Base-by-base conservation (phyloP, 92 coral and sea anemone species). In the Hydrozoanthus gracilis region DNA sequence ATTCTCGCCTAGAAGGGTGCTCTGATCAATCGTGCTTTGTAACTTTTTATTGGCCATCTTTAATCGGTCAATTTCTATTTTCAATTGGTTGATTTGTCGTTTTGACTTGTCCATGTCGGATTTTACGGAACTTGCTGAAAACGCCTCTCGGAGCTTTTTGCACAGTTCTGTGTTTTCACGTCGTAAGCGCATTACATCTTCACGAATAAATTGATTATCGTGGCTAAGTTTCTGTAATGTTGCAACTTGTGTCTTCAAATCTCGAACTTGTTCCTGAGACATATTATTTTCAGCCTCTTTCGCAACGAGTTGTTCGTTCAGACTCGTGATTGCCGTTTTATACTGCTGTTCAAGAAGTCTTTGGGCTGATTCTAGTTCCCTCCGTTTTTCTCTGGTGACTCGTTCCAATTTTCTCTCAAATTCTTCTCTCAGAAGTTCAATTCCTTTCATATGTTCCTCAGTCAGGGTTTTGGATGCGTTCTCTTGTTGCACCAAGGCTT, bases 381-480 rank as follows among this genome's bases (percentile, higher is more conserved):
- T 83, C 67, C 88, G 93, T 66, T 94, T 94, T 64, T 94, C 95
- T 61, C 90, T 91, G 46, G 90, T 73, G 44, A 94, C 85, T 4
- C 93, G 91, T 72, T 89, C 92, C 8, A 92, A 85, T 71, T 93
- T 94, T 18, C 84, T 86, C 66, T 87, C 95, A 87, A 94, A 93
- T 73, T 94, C 95, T 13, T 88, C 66, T 73, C 95, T 88, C 13
- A 94, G 84, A 14, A 89, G 75, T 45, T 88, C 95, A 35, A 94
- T 87, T 61, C 93, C 98, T 35, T 89, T 87, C 98, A 92, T 94
- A 88, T 94, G 98, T n/a, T 91, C 95, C 54, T 90, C 92, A 5
- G 95, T 94, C 77, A 91, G 89, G 5, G 94, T 87, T 82, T 92
- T 94, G 15, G 98, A 94, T 12, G 92, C 94, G 56, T 86, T 94